These are phyloP conservation scores for Scaptomyza reducta DNA, from an alignment of 2,888 invertebrate species.

Conservation along the genomic window DNA sequence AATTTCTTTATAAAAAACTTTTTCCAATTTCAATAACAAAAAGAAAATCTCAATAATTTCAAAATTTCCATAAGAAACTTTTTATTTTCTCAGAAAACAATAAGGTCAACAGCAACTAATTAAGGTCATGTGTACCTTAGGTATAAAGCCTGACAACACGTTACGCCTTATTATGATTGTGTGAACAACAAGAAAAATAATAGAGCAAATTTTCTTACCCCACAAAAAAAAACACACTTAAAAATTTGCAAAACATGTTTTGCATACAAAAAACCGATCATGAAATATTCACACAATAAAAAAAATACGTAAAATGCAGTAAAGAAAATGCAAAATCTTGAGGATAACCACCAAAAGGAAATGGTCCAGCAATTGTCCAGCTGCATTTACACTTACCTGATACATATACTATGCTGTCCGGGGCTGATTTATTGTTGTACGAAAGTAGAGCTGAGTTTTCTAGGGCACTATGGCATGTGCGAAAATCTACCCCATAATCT, in stretches of 20 bases:
- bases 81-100: not conserved
- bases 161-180: slow-evolving; percentile 72
- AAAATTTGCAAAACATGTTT: slow-evolving; percentile 74
- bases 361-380: slow-evolving; percentile 49
- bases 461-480: slow-evolving; percentile 57
- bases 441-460: slow-evolving; percentile 50
- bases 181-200: slow-evolving; percentile 49
- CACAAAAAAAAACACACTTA: slow-evolving; percentile 45
- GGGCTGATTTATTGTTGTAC: slow-evolving; percentile 42
- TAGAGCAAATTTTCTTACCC: slow-evolving; percentile 29
- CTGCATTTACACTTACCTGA: slow-evolving; percentile 50
- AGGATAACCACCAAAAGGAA: slow-evolving; percentile 36
- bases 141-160: slow-evolving; percentile 40
- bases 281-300: slow-evolving; percentile 65
- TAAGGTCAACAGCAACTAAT: slow-evolving; percentile 64
- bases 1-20: too few species aligned
- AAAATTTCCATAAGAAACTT: not conserved
- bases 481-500: slow-evolving; percentile 75
- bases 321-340: slow-evolving; percentile 33
- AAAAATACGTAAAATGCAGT: slow-evolving; percentile 38
- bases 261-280: slow-evolving; percentile 71
- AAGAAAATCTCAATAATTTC: not conserved
- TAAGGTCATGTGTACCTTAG: slow-evolving; percentile 53
- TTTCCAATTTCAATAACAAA: too few species aligned
- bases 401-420: slow-evolving; percentile 34